Evolutionary conservation across 2,113 vertebrate species (phyloP), one percentile per base, ranked within the genome.

Genomic region (Mirza zaza): DNA sequence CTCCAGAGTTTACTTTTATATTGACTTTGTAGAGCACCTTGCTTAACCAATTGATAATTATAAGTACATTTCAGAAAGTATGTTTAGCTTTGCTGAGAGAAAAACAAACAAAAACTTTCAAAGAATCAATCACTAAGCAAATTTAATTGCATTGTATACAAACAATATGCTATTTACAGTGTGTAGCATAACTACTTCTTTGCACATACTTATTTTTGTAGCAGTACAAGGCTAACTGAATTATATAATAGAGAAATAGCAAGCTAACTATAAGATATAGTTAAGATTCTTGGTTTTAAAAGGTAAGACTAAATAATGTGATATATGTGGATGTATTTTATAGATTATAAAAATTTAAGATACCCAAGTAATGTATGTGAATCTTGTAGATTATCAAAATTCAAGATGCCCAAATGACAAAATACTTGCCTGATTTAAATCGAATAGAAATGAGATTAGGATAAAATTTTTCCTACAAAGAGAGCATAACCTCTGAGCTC

Each of bases 71-170:
- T 89, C 39, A 57, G 42, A 89, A 81, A 76, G 15, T 82, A 57
- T 75, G 32, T 83, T 91, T 97, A 85, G 20, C 87, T 29, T 76
- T 90, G 27, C 23, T 67, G 65, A 94, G 6, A 39, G 39, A 73
- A 67, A 95, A 90, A 85, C 67, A 95, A 90, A 85, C 67, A 79
- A 87, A 91, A 68, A 57, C 6, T 87, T 91, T 39, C 23, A 70
- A 77, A 70, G 21, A 94, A 68, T 70, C 76, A 94, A 68, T 70
- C 76, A 91, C 29, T 68, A 63, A 91, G 50, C 57, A 87, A 70
- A 83, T 94, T 96, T 81, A 81, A 32, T 73, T 55, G 32, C 21
- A 83, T 83, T 87, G 34, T 91, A 21, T 59, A 80, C 45, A 83
- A 96, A 82, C 76, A 82, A 42, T 76, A 83, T 82, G 39, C 34